A percentile compares a stretch with the other conserved stretches of the same genome.
Conservation (phyloP, 2,797 vertebrate species). For the Petrocephalus schoutedeni region DNA sequence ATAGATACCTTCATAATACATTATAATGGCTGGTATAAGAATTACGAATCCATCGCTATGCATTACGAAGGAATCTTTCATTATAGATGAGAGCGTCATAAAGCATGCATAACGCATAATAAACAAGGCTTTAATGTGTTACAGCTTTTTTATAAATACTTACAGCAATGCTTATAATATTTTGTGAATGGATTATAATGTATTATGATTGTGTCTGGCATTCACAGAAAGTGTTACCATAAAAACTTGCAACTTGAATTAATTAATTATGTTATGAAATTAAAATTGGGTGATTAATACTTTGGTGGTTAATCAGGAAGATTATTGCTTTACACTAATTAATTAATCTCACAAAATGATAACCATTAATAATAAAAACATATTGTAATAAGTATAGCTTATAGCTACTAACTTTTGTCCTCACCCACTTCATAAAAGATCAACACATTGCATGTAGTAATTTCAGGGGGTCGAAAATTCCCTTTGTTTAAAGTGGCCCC, state of each 20-base stretch:
- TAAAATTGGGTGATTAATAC: not conserved
- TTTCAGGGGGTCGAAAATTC: too few species aligned
- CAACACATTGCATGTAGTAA: not conserved
- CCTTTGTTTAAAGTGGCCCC: not conserved
- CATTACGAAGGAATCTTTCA: not conserved
- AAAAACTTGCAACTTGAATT: not conserved
- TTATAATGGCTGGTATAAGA: not conserved
- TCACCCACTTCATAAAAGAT: not conserved
- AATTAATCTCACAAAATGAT: not conserved
- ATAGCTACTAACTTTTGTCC: not conserved
- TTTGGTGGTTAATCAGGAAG: not conserved
- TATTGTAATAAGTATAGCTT: not conserved
- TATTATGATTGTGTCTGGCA: not conserved
- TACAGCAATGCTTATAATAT: too few species aligned
- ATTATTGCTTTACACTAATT: not conserved
- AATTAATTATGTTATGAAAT: not conserved
- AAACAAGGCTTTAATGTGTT: not conserved
- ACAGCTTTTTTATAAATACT: too few species aligned
- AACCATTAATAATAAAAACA: not conserved
- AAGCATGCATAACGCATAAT: not conserved
- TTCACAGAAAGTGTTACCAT: not conserved
- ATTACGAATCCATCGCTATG: not conserved
- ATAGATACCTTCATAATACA: not conserved
- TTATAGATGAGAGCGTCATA: not conserved
- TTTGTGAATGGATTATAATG: too few species aligned